Conservation (phyloP, 1,140 invertebrate genomes). For the Pogonomyrmex californicus region DNA sequence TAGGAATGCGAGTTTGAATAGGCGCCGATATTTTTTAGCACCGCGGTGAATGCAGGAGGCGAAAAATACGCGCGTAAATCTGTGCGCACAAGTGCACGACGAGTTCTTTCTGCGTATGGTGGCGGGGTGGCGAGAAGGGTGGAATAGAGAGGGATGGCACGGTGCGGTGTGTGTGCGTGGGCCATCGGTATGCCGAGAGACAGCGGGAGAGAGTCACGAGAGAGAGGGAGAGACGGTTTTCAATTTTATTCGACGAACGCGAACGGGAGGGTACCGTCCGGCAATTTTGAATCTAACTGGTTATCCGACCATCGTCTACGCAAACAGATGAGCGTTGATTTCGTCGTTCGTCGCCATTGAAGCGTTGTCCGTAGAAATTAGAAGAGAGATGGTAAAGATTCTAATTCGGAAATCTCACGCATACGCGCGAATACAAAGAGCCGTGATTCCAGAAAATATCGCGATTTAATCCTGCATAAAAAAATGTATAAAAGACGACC, state of each 20-base stretch:
- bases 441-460: neutral
- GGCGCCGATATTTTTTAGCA: constrained; percentile 61
- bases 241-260: constrained; percentile 79
- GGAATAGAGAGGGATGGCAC: constrained; percentile 36
- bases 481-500: neutral
- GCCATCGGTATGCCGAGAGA: constrained; percentile 75
- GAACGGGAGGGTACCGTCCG: constrained; percentile 60
- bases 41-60: constrained; percentile 52
- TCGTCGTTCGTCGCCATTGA: constrained; percentile 62
- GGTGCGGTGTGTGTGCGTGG: constrained; percentile 57
- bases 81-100: constrained; percentile 62
- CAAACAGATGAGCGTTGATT: constrained; percentile 73
- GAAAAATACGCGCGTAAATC: constrained; percentile 65
- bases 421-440: neutral
- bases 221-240: constrained; percentile 77
- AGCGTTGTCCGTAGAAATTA: constrained; percentile 51
- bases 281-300: constrained; percentile 74
- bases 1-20: constrained; percentile 49
- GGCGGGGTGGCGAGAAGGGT: constrained; percentile 14
- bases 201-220: constrained; percentile 50
- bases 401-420: constrained; percentile 49
- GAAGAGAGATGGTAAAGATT: constrained; percentile 21
- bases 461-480: neutral
- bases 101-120: constrained; percentile 53
- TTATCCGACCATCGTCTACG: constrained; percentile 71